Conservation (phyloP, 2,888 invertebrate genomes). For the Hybos culiciformis region DNA sequence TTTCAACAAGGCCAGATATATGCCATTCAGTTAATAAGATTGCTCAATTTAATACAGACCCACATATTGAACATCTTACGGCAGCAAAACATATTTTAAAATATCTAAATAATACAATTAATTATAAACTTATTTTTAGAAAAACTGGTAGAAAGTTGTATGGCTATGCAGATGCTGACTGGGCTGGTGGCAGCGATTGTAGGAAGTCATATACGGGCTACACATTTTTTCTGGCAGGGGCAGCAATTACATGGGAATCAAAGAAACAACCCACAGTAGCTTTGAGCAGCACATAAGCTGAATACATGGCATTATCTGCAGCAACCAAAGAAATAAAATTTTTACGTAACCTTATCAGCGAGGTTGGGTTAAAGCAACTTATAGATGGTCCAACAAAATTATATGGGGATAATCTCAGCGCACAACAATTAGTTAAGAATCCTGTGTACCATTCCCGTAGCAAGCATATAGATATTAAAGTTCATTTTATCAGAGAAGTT, state of each 20-base stretch:
- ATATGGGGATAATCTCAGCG: constrained; percentile 11
- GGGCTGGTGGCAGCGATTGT: constrained; percentile 2
- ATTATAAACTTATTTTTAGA: constrained; percentile 3
- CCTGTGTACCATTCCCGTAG: constrained; percentile 11
- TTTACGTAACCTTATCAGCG: constrained; percentile 5
- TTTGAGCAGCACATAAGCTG: constrained; percentile 9
- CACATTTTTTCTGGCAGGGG: constrained; percentile 6
- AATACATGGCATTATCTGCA: constrained; percentile 10
- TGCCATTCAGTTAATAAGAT: constrained; percentile 3
- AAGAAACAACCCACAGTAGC: constrained; percentile 10
- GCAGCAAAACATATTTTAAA: constrained; percentile 8
- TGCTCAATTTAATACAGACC: constrained; percentile 5
- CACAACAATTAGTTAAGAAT: constrained; percentile 10
- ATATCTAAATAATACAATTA: constrained; percentile 3
- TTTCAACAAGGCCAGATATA: constrained; percentile 9
- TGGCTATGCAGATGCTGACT: constrained; percentile 9
- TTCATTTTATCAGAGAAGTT: constrained; percentile 10
- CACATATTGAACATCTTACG: constrained; percentile 4
- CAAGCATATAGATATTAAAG: constrained; percentile 13
- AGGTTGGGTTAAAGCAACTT: constrained; percentile 3
- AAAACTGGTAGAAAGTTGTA: constrained; percentile 6
- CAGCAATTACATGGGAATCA: constrained; percentile 9
- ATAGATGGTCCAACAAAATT: constrained; percentile 1
- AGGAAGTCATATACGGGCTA: constrained; percentile 9
- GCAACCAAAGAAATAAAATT: constrained; percentile 9